Evolutionary conservation across 2,113 vertebrate genomes (phyloP).

Genomic region (Psilopsiagon aurifrons): DNA sequence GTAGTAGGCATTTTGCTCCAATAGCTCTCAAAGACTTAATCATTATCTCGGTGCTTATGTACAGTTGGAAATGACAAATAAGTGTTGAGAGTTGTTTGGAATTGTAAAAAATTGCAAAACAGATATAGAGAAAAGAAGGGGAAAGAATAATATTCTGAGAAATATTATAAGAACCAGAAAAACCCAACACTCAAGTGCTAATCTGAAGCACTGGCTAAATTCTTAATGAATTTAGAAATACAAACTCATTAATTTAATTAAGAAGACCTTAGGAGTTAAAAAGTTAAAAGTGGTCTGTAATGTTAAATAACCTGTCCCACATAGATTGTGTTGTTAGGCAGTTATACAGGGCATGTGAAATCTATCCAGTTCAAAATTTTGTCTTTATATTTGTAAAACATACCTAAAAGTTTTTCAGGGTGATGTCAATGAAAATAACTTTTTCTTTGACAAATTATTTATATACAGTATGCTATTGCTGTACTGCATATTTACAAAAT

Average conservation of each 20-base stretch:
- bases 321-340: neutral
- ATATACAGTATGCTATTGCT: neutral
- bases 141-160: neutral
- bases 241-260: neutral
- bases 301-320: neutral
- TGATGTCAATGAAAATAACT: neutral
- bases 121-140: neutral
- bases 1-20: neutral
- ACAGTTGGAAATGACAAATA: neutral
- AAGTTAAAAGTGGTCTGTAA: neutral
- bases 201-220: neutral
- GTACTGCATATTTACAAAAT: neutral
- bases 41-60: neutral
- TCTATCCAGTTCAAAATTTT: neutral
- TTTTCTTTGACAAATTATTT: neutral
- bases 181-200: neutral
- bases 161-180: neutral
- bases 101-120: neutral
- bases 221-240: neutral
- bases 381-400: neutral
- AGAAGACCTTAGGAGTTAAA: neutral
- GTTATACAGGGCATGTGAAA: neutral
- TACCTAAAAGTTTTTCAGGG: neutral
- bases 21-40: neutral
- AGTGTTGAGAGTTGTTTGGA: neutral